Conservation (phyloP, 1,140 invertebrate genomes). For the Zaprionus nigranus region DNA sequence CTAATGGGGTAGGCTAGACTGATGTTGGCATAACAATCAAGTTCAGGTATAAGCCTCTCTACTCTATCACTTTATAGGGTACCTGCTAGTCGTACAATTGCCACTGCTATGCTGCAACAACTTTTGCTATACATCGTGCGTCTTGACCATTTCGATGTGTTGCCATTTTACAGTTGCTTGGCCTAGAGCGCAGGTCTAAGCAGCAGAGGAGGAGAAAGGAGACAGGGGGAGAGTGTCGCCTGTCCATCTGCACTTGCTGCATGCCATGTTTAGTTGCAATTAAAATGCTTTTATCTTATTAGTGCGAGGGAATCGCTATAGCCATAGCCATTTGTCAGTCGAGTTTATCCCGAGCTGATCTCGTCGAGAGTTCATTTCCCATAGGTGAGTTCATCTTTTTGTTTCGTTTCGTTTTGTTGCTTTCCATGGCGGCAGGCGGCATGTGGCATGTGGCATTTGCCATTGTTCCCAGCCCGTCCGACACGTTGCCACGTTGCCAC, state of each 20-base stretch:
- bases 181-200: constrained; percentile 45
- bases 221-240: constrained; percentile 20
- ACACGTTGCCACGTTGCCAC: constrained; percentile 36
- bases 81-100: not conserved
- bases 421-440: constrained; percentile 10
- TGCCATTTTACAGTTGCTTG: constrained; percentile 74
- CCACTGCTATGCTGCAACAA: not conserved
- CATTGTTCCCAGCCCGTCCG: constrained; percentile 39
- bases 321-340: constrained; percentile 43
- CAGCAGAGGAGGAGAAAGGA: not conserved
- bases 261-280: constrained; percentile 81
- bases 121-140: not conserved
- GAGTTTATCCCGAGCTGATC: constrained; percentile 31
- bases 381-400: constrained; percentile 10
- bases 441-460: constrained; percentile 5
- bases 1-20: not conserved
- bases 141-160: constrained; percentile 29
- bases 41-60: too few relatives aligned
- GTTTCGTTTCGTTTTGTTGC: not conserved
- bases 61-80: not conserved
- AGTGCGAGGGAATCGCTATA: constrained; percentile 51
- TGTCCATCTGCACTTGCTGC: constrained; percentile 53
- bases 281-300: constrained; percentile 83
- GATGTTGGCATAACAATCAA: not conserved
- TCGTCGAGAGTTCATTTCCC: constrained; percentile 26